Conservation (phyloP, 2,797 vertebrate genomes). For the Gastrophryne carolinensis region DNA sequence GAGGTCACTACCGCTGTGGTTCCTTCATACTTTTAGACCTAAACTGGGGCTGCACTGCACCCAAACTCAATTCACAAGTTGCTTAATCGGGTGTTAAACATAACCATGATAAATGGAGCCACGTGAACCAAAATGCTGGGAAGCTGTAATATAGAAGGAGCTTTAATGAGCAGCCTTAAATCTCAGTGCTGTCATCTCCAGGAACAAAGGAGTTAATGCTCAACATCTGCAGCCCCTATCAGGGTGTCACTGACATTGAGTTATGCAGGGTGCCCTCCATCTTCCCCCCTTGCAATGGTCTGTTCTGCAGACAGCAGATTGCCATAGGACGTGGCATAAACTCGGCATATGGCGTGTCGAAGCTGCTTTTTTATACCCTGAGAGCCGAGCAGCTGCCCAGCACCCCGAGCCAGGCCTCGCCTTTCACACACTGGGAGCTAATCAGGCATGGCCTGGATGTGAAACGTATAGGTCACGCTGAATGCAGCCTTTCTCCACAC, state of each 20-base stretch:
- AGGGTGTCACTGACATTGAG: background rate
- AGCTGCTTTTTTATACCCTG: background rate
- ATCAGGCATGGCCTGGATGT: background rate
- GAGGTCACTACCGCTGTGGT: no score
- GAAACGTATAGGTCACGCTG: background rate
- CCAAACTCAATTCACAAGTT: no score
- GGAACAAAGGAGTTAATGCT: no score
- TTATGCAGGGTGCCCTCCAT: background rate
- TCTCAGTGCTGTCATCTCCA: no score
- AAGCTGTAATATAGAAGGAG: no score
- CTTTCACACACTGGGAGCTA: background rate
- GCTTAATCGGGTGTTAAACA: no score
- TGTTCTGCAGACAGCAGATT: background rate
- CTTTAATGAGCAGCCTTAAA: no score
- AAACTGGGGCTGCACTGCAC: no score
- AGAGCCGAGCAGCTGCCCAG: conserved; percentile 13
- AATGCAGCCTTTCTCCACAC: conserved; percentile 6
- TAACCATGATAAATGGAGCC: no score
- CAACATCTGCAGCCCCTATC: no score
- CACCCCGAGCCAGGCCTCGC: background rate
- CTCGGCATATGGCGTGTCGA: background rate
- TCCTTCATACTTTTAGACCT: no score
- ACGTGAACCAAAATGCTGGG: no score
- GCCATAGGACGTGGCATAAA: background rate
- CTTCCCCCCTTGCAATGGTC: background rate